These are phyloP conservation scores for Lacerta agilis DNA, from an alignment of 2,797 vertebrate genomes.

Conservation along the genomic window DNA sequence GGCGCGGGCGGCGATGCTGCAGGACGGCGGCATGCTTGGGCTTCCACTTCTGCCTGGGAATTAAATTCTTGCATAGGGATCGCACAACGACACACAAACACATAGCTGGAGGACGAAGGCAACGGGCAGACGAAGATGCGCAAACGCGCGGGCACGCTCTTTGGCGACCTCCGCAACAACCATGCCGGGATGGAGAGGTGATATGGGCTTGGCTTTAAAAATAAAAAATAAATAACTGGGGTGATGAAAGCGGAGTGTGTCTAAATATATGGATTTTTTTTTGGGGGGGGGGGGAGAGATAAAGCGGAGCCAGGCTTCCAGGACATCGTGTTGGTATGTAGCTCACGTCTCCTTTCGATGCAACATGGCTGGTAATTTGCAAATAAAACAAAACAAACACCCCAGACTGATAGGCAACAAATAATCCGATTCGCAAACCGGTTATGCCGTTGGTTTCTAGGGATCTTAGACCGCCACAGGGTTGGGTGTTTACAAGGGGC, in stretches of 20 bases:
- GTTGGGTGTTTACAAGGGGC: not conserved
- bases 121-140: not conserved
- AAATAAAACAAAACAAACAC: no score
- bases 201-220: not conserved
- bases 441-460: not conserved
- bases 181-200: not conserved
- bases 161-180: constrained; percentile 1
- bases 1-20: not conserved
- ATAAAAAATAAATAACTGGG: no score
- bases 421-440: constrained; percentile 42
- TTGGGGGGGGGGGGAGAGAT: no score
- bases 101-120: no score
- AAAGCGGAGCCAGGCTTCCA: not conserved
- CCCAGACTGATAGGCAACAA: constrained; percentile 27
- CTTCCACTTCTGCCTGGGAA: not conserved
- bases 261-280: not conserved
- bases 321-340: constrained; percentile 56
- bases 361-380: constrained; percentile 69
- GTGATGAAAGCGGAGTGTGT: no score
- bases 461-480: no score
- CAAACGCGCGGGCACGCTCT: not conserved
- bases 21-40: not conserved
- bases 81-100: not conserved
- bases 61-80: not conserved
- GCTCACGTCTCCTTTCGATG: constrained; percentile 61